These are phyloP conservation scores for Drosophila ficusphila DNA, from an alignment of 1,140 invertebrate genomes.

Conservation along the genomic window DNA sequence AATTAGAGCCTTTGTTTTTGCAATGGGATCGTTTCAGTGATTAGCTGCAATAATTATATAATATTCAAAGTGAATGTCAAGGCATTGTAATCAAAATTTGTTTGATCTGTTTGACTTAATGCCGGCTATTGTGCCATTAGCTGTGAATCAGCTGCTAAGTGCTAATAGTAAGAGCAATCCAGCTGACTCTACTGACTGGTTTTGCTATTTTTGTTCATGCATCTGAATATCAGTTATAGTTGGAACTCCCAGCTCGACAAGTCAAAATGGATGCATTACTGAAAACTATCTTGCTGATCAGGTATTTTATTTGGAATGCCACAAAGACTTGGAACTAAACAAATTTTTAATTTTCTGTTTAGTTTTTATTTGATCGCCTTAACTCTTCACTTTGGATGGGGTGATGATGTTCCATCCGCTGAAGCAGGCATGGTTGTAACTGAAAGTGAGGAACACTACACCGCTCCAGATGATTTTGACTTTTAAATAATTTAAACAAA, in stretches of 20 bases:
- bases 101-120: constrained; percentile 12
- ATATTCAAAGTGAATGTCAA: constrained; percentile 21
- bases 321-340: background rate
- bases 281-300: constrained; percentile 33
- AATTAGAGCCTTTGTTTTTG: constrained; percentile 33
- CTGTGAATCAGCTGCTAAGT: constrained; percentile 27
- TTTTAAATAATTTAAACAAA: constrained; percentile 11
- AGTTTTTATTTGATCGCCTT: constrained; percentile 31
- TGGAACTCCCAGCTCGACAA: background rate
- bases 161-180: constrained; percentile 26
- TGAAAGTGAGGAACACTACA: constrained; percentile 45
- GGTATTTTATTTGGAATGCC: constrained; percentile 15
- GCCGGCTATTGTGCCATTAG: constrained; percentile 4
- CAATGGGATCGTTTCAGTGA: constrained; percentile 11
- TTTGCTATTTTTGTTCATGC: constrained; percentile 3
- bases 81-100: background rate
- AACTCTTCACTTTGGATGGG: constrained; percentile 14
- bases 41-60: constrained; percentile 29
- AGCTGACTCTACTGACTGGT: background rate
- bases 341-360: background rate
- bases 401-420: constrained; percentile 47
- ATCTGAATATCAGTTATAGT: constrained; percentile 14
- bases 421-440: constrained; percentile 54
- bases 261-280: constrained; percentile 36
- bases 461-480: constrained; percentile 46